Percentiles rank a stretch among this genome's conserved stretches.
phyloP scores from a whole-genome alignment of 2,797 vertebrate genomes.

The Spinibarbus caldwelli region DNA sequence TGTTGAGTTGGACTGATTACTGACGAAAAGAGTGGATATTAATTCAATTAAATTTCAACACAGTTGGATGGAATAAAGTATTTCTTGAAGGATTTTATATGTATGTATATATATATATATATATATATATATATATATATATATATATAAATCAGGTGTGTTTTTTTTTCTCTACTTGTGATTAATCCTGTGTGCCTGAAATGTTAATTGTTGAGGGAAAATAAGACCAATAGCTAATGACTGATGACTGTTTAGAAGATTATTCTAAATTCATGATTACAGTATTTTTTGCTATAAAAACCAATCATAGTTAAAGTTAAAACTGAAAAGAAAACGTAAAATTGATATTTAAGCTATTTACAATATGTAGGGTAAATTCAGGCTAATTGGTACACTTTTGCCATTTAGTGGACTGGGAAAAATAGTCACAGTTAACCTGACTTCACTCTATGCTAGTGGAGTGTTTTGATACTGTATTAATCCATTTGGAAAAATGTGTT shows the following conservation, averaged over 20 bases:
- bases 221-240: too few relatives aligned
- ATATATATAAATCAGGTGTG: neutral
- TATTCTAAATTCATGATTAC: too few relatives aligned
- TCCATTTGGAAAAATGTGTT: neutral
- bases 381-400: too few relatives aligned
- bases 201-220: neutral
- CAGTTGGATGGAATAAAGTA: neutral
- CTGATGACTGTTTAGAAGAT: too few relatives aligned
- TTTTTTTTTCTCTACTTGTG: neutral
- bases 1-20: neutral
- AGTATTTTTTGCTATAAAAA: neutral
- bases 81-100: neutral
- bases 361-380: too few relatives aligned
- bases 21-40: neutral
- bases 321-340: too few relatives aligned
- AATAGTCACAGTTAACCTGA: neutral
- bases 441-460: neutral
- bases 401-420: neutral
- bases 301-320: neutral
- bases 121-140: too few relatives aligned
- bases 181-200: neutral
- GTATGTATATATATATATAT: too few relatives aligned
- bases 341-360: too few relatives aligned
- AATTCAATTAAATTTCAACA: neutral
- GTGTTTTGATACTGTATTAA: neutral